Conservation (phyloP, 2,888 invertebrate species). For the Eulithis testata region DNA sequence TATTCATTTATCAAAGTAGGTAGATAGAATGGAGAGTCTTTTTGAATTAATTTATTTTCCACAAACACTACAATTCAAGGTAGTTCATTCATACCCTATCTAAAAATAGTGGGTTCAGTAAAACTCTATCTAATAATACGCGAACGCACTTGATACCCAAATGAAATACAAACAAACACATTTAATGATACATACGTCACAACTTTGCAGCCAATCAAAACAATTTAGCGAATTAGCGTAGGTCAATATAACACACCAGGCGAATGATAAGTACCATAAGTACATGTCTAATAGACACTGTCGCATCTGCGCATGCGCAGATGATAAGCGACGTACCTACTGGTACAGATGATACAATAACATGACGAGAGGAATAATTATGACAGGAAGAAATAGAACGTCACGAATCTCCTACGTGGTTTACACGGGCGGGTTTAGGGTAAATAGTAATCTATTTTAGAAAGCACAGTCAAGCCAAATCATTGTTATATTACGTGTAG, state of each 20-base stretch:
- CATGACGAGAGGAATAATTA: too few relatives aligned
- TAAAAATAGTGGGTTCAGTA: conserved; percentile 16
- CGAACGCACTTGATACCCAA: conserved; percentile 16
- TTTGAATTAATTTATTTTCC: too few relatives aligned
- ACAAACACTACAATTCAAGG: too few relatives aligned
- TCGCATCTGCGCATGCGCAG: not conserved
- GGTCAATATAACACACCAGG: conserved; percentile 7
- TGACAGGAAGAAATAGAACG: not conserved
- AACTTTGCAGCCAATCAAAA: conserved; percentile 36
- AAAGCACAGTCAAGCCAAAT: too few relatives aligned
- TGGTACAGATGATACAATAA: too few relatives aligned
- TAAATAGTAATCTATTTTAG: too few relatives aligned
- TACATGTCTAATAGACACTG: not conserved
- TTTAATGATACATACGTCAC: conserved; percentile 29
- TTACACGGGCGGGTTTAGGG: too few relatives aligned
- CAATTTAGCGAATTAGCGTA: conserved; percentile 33
- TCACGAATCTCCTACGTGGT: too few relatives aligned
- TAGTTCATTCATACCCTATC: not conserved
- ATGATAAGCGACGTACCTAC: too few relatives aligned
- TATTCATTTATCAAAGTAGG: too few relatives aligned
- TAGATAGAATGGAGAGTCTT: too few relatives aligned
- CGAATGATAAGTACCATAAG: not conserved
- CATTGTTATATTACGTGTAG: too few relatives aligned
- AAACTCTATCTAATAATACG: conserved; percentile 20
- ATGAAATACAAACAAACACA: conserved; percentile 30